phyloP scores from a whole-genome alignment of 2,888 invertebrate genomes.

The Punctoribates punctum region DNA sequence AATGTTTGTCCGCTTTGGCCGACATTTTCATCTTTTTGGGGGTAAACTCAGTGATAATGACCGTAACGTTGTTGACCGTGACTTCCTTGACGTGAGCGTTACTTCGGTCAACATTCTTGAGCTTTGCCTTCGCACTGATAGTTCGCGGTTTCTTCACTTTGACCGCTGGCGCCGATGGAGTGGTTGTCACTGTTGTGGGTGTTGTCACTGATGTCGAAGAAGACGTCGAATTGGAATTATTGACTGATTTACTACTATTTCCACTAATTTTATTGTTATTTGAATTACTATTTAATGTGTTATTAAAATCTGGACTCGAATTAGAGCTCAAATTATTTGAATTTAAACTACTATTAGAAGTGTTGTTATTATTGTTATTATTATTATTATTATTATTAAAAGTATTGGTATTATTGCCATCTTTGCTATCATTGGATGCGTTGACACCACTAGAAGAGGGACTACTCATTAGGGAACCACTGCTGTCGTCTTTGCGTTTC shows the following conservation, averaged over 20 bases:
- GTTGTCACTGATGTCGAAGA: neutral
- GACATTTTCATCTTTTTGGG: constrained; percentile 50
- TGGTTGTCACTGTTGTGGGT: neutral
- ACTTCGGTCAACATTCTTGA: constrained; percentile 88
- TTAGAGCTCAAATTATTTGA: neutral
- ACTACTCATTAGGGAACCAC: neutral
- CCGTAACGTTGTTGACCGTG: constrained; percentile 94
- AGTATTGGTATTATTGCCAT: neutral
- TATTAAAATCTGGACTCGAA: neutral
- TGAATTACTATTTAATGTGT: neutral
- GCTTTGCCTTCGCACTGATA: constrained; percentile 52
- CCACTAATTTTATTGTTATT: constrained; percentile 3
- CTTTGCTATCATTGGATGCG: neutral
- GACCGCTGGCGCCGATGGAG: neutral
- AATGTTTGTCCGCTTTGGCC: constrained; percentile 41
- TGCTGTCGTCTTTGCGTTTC: neutral
- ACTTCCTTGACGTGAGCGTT: constrained; percentile 90
- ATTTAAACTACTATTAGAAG: neutral
- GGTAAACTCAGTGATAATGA: constrained; percentile 84
- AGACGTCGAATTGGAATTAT: constrained; percentile 14
- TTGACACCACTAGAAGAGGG: constrained; percentile 29
- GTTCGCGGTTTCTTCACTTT: constrained; percentile 28
- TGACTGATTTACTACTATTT: constrained; percentile 25
- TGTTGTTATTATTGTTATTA: constrained; percentile 2
- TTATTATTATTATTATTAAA: neutral